Evolutionary conservation across 2,113 vertebrate genomes (phyloP).

Genomic region (Varanus komodoensis): DNA sequence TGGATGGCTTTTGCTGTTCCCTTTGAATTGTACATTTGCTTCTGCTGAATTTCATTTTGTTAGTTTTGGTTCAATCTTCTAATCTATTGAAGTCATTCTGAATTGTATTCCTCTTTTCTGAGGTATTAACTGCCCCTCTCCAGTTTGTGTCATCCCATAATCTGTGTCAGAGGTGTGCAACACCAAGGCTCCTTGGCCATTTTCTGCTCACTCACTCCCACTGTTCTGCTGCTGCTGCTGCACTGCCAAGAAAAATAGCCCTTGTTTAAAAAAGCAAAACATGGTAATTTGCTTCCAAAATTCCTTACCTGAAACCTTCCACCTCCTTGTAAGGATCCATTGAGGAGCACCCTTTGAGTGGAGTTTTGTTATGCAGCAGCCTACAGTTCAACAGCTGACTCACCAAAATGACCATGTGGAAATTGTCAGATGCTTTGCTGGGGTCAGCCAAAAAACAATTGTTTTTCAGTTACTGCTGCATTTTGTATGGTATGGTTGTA

Average conservation of each 20-base stretch:
- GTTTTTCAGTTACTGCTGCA: no score
- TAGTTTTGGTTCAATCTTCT: background rate
- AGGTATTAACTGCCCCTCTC: background rate
- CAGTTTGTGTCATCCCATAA: background rate
- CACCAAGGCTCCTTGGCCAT: no score
- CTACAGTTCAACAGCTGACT: background rate
- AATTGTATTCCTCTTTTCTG: background rate
- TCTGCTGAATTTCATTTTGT: background rate
- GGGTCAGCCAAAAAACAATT: no score
- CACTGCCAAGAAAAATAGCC: no score
- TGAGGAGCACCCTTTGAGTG: background rate
- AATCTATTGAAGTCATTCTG: background rate
- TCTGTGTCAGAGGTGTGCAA: background rate
- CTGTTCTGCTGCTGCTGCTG: no score
- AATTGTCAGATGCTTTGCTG: background rate
- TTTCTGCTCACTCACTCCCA: no score
- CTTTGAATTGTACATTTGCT: background rate
- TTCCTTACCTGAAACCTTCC: background rate
- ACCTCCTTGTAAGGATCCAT: background rate
- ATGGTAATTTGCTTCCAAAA: no score
- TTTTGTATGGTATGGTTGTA: no score
- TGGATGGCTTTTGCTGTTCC: background rate
- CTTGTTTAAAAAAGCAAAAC: no score
- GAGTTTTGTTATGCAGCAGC: background rate
- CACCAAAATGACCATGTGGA: background rate